Evolutionary conservation across 2,113 vertebrate genomes (phyloP).

Genomic region (Nestor notabilis): DNA sequence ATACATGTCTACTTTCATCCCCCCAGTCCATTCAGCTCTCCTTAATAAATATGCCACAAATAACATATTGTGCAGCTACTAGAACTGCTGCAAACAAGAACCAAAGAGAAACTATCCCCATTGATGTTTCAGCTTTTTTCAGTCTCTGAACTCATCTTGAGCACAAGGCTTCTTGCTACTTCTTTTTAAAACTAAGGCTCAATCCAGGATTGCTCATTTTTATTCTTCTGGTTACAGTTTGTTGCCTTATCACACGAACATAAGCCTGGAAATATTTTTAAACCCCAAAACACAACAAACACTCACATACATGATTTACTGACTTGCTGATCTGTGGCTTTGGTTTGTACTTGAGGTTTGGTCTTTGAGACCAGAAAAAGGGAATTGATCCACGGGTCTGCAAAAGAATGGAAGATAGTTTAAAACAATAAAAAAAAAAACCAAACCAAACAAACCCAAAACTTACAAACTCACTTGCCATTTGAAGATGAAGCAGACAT

Average conservation of each 20-base stretch:
- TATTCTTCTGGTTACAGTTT: neutral
- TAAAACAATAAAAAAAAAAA: neutral
- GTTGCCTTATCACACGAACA: neutral
- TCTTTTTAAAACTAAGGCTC: neutral
- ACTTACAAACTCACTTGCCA: neutral
- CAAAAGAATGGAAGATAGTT: neutral
- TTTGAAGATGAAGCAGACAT: neutral
- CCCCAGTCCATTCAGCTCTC: neutral
- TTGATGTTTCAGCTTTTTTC: neutral
- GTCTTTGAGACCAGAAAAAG: slow-evolving; percentile 96
- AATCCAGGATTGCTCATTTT: neutral
- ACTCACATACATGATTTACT: slow-evolving; percentile 86
- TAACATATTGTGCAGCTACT: neutral
- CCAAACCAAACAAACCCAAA: too few relatives aligned
- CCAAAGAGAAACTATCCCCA: neutral
- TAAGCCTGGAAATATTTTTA: neutral
- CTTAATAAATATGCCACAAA: neutral
- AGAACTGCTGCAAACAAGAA: neutral
- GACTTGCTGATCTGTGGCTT: slow-evolving; percentile 94
- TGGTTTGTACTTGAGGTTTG: slow-evolving; percentile 96
- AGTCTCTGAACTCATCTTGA: neutral
- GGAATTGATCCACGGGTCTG: slow-evolving; percentile 96
- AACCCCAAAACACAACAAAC: neutral
- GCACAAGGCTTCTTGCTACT: neutral
- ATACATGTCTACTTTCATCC: neutral